phyloP scores from a whole-genome alignment of 2,888 invertebrate species.

The Eupithecia dodoneata region DNA sequence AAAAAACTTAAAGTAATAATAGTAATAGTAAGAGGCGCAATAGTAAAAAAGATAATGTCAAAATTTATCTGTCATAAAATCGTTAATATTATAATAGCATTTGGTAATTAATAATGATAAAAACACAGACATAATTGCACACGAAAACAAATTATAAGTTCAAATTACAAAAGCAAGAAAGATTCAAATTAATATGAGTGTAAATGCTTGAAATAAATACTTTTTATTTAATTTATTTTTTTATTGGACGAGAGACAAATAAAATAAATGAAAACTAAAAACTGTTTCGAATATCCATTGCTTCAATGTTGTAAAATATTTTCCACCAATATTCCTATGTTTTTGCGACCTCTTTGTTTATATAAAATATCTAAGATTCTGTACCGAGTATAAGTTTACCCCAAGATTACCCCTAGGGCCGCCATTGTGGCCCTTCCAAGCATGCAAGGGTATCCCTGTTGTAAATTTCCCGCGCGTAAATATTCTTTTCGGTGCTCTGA shows the following conservation, averaged over 20 bases:
- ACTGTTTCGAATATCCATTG: neutral
- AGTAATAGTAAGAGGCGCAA: no score
- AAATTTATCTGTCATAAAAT: no score
- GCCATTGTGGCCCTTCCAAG: neutral
- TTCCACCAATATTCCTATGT: neutral
- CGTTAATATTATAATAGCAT: no score
- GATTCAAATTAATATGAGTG: no score
- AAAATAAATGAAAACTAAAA: neutral
- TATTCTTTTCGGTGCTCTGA: conserved; percentile 34
- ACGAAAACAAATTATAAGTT: neutral
- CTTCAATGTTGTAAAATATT: neutral
- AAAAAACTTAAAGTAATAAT: no score
- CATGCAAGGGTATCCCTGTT: neutral
- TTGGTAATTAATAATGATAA: no score
- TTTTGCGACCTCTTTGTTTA: neutral
- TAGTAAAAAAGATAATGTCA: no score
- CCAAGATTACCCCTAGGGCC: conserved; percentile 5
- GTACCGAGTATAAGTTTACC: neutral
- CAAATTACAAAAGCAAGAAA: neutral
- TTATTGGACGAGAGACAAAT: neutral
- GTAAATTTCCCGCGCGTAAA: conserved; percentile 28
- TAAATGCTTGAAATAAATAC: no score
- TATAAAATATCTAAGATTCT: neutral
- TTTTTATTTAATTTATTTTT: no score
- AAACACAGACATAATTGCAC: neutral